Percentiles rank a stretch among this genome's conserved stretches.
Evolutionary conservation across 1,140 invertebrate species (phyloP).

Genomic region (Sitophilus oryzae): DNA sequence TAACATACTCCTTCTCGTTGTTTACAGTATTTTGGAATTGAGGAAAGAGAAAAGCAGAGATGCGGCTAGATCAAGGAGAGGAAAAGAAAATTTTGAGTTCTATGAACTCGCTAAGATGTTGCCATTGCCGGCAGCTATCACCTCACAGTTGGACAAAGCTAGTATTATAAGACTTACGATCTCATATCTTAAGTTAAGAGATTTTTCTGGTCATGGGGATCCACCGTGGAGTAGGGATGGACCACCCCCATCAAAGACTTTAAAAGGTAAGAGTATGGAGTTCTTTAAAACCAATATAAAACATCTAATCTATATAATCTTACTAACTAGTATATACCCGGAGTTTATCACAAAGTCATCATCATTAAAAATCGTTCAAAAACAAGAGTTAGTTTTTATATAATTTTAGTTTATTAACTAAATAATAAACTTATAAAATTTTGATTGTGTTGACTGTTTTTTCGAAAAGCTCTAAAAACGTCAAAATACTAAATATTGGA

Average conservation of each 20-base stretch:
- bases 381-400: too few species aligned
- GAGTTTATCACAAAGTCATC: too few species aligned
- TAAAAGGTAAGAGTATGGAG: slow-evolving; percentile 68
- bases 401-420: too few species aligned
- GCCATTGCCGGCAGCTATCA: slow-evolving; percentile 92
- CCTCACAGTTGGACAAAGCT: slow-evolving; percentile 96
- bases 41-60: slow-evolving; percentile 96
- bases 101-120: slow-evolving; percentile 97
- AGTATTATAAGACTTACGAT: slow-evolving; percentile 97
- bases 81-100: slow-evolving; percentile 98
- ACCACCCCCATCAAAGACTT: slow-evolving; percentile 67
- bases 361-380: too few species aligned
- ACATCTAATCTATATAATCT: too few species aligned
- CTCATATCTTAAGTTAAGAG: slow-evolving; percentile 91
- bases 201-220: slow-evolving; percentile 92
- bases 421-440: too few species aligned
- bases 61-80: slow-evolving; percentile 86
- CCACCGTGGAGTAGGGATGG: slow-evolving; percentile 85
- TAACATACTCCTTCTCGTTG: slow-evolving; percentile 35
- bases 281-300: slow-evolving; percentile 7
- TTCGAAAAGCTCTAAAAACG: too few species aligned
- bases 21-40: slow-evolving; percentile 89
- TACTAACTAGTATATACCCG: too few species aligned
- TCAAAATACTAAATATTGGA: too few species aligned
- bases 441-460: too few species aligned